phyloP scores from a whole-genome alignment of 2,888 invertebrate genomes.

The Epinotia bilunana region DNA sequence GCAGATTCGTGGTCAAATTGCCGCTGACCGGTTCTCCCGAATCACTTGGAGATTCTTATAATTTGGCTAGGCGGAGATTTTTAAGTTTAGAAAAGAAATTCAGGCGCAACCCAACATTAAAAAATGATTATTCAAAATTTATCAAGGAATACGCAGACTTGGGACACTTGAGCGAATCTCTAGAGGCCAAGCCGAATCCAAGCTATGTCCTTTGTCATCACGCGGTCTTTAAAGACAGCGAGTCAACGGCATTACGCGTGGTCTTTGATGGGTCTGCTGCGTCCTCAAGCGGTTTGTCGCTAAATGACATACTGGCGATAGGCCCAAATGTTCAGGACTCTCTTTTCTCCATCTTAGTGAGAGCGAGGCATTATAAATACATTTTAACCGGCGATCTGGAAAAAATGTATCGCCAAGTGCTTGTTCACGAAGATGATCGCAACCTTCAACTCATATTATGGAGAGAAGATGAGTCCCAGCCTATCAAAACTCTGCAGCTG shows the following conservation, averaged over 20 bases:
- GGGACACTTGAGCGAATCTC: conserved; percentile 41
- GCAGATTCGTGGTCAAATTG: conserved; percentile 37
- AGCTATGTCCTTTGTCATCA: conserved; percentile 5
- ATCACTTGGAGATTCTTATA: conserved; percentile 43
- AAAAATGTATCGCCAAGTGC: conserved; percentile 22
- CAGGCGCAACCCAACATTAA: conserved; percentile 21
- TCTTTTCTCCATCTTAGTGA: conserved; percentile 24
- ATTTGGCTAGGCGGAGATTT: conserved; percentile 43
- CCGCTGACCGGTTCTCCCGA: conserved; percentile 31
- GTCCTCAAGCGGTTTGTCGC: neutral
- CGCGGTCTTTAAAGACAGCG: too few species aligned
- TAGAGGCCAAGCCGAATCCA: neutral
- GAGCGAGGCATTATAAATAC: conserved; percentile 26
- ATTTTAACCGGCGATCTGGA: conserved; percentile 29
- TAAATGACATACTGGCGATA: conserved; percentile 32
- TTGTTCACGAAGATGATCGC: conserved; percentile 22
- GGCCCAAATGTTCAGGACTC: conserved; percentile 32
- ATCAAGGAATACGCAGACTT: conserved; percentile 43
- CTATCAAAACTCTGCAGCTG: conserved; percentile 32
- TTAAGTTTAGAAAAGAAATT: conserved; percentile 42
- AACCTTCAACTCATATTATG: conserved; percentile 34
- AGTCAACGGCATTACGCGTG: too few species aligned
- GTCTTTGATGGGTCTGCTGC: too few species aligned
- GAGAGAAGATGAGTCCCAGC: conserved; percentile 24
- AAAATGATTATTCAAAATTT: conserved; percentile 42